Evolutionary conservation across 2,888 invertebrate species (phyloP), one percentile per base, ranked within the genome.

Genomic region (Euplexia lucipara): DNA sequence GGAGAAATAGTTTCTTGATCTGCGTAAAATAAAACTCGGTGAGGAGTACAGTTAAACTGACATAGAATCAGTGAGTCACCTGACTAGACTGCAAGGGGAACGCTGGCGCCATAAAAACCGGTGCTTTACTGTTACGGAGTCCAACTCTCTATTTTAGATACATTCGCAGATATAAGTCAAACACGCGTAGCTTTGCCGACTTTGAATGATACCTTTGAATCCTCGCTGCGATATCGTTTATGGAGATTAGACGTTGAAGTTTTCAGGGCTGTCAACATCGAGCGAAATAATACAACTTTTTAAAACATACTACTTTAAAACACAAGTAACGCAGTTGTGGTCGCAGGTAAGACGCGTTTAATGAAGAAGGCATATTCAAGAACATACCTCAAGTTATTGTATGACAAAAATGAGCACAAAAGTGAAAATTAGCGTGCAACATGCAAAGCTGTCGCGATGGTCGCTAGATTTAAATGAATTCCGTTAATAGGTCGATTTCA

Each of bases 151-250:
- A 82, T 81, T 83, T 79, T 70, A 79, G 84, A 85, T 84, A 76
- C 76, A 74, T 78, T 82, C 41, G 63, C 79, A 70, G 81, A 78
- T 76, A 83, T 83, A 83, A 81, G 80, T 67, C 60, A 74, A 78
- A 78, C 78, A 78, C 79, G 78, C 78, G 72, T 78, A 71, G 80
- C 75, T 83, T 82, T 68, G 75, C 74, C 76, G 83, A 84, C 85
- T 81, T 86, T 81, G 88, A 88, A 87, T 90, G 86, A 87, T 90
- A 88, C 84, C 85, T 87, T 87, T 84, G 84, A 83, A 85, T 85
- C 83, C 84, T 72, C 83, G 83, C 84, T 84, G 79, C 73, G 78
- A 63, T 71, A 69, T 82, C 81, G 84, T 82, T 81, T 80, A 82
- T 75, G 75, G 77, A 83, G 85, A 88, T 87, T 86, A 85, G 85